phyloP scores from a whole-genome alignment of 1,140 invertebrate species.

The Spodoptera frugiperda region DNA sequence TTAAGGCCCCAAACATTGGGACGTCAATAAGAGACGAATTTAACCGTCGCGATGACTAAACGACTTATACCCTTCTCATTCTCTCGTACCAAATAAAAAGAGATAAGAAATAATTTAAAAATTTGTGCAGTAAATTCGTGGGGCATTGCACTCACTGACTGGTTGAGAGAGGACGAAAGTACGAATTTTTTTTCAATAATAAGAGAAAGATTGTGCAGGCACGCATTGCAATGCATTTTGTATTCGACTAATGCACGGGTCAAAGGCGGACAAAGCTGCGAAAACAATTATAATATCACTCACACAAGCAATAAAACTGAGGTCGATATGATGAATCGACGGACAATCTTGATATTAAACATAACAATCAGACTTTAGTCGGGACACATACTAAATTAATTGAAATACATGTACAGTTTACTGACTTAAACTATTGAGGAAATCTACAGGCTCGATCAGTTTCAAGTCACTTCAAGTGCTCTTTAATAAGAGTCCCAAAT shows the following conservation, averaged over 20 bases:
- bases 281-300: constrained; percentile 11
- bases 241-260: constrained; percentile 14
- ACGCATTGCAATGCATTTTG: constrained; percentile 41
- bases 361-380: no score
- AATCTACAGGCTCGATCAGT: no score
- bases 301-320: neutral
- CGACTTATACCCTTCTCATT: constrained; percentile 64
- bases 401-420: no score
- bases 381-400: no score
- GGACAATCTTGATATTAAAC: neutral
- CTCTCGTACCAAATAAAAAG: constrained; percentile 58
- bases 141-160: constrained; percentile 80
- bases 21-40: constrained; percentile 73
- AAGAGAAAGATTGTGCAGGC: constrained; percentile 65
- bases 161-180: constrained; percentile 83
- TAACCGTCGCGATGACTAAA: constrained; percentile 67
- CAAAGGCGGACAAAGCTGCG: constrained; percentile 10
- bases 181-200: constrained; percentile 80
- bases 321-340: constrained; percentile 3
- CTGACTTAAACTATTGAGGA: no score
- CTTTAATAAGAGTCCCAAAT: no score
- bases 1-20: constrained; percentile 77
- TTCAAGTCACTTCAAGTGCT: no score
- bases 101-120: constrained; percentile 74
- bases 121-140: constrained; percentile 73